phyloP scores from a whole-genome alignment of 1,140 invertebrate genomes.

The Drosophila varians region DNA sequence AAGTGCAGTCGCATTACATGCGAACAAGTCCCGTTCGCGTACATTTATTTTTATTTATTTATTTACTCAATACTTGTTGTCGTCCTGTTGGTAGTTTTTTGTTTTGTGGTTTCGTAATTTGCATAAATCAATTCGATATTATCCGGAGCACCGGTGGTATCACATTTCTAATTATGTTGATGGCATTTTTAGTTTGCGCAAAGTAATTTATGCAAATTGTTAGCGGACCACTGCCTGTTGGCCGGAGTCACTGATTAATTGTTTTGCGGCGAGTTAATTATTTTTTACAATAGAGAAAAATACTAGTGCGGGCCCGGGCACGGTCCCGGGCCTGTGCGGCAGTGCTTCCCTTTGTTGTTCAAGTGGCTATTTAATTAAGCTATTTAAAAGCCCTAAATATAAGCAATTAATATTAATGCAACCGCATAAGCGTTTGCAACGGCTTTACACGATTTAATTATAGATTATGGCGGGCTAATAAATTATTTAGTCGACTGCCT shows the following conservation, averaged over 20 bases:
- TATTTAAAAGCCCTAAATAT: constrained; percentile 64
- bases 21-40: constrained; percentile 49
- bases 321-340: constrained; percentile 44
- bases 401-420: constrained; percentile 77
- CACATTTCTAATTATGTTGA: constrained; percentile 79
- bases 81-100: constrained; percentile 20
- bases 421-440: constrained; percentile 47
- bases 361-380: constrained; percentile 77
- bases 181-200: constrained; percentile 62
- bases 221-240: constrained; percentile 29
- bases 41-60: constrained; percentile 58
- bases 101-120: constrained; percentile 72
- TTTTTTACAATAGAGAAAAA: constrained; percentile 36
- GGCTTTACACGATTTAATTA: constrained; percentile 74
- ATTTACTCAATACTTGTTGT: constrained; percentile 45
- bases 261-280: constrained; percentile 53
- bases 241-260: constrained; percentile 62
- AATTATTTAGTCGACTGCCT: constrained; percentile 25
- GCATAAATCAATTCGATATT: constrained; percentile 76
- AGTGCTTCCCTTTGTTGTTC: constrained; percentile 49
- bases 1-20: constrained; percentile 44
- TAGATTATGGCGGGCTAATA: constrained; percentile 57
- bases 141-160: constrained; percentile 38
- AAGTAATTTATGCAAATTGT: constrained; percentile 72
- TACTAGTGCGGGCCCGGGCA: constrained; percentile 1